Base-by-base conservation (phyloP, 2,888 invertebrate species). In the Tachina lurida region DNA sequence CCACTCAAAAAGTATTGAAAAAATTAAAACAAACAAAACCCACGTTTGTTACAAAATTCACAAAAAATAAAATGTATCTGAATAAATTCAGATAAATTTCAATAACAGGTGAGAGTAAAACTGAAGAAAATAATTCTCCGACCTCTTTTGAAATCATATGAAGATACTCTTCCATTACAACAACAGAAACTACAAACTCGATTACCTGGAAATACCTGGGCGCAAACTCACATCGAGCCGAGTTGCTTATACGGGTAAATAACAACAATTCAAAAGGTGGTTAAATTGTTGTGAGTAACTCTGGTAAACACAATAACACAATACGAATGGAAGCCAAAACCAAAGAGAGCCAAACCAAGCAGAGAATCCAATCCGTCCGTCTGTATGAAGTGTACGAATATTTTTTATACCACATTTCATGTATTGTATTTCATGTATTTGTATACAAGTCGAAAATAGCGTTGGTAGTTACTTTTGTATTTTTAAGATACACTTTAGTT, bases 401-500 rank as follows among this genome's bases (percentile, higher is more conserved):
- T 60, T 3, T 60, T 77, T 22, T 60, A 43, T 67, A 63, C 7
- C 63, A 60, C 63, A 56, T 73, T 74, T 71, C 31, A 62, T 71
- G 60, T 65, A 60, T 73, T 67, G 76, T 84, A 43, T 75, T n/a
- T n/a, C n/a, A 56, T 65, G 54, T 31, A 31, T 4, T 3, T 22
- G 49, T 65, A 60, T 31, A 31, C 31, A 31, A 49, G 54, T 68
- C 22, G 62, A 75, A 75, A 75, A 84, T 85, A 79, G 83, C 86
- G 83, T 86, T 86, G 86, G 86, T 80, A 86, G 83, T 86, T 86
- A 86, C 79, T 86, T 86, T 86, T 73, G 71, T 86, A 68, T 83
- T 80, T 86, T 75, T 71, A 80, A 86, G 86, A 86, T 86, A 86
- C 80, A 86, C 83, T 86, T 86, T 80, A 86, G 86, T 86, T 83